Percentiles rank a stretch among this genome's conserved stretches.
Conservation (phyloP, 2,888 invertebrate species). For the Cryptosula pallasiana region DNA sequence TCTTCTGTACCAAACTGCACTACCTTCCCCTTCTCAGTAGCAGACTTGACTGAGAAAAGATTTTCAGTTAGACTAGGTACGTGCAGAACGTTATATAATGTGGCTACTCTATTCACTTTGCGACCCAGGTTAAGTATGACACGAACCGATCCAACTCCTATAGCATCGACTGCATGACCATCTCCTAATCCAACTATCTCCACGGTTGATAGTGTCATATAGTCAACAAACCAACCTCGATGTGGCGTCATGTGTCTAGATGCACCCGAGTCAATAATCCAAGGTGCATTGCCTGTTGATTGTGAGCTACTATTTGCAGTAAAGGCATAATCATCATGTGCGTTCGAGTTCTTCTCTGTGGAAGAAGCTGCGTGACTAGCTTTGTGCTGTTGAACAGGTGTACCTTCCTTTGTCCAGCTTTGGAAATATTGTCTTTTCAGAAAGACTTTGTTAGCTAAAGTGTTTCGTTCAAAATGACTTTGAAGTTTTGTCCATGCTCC, state of each 20-base stretch:
- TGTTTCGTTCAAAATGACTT: too few species aligned
- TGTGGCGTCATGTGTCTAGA: slow-evolving; percentile 21
- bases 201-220: neutral
- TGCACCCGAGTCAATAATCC: slow-evolving; percentile 25
- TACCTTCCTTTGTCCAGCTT: too few species aligned
- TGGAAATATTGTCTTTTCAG: too few species aligned
- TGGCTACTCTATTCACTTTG: neutral
- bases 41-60: neutral
- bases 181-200: neutral
- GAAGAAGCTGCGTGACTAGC: too few species aligned
- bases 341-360: too few species aligned
- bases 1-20: neutral
- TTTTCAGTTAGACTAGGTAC: neutral
- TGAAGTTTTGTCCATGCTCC: too few species aligned
- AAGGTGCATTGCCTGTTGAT: neutral
- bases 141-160: neutral
- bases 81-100: neutral
- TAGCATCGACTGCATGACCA: slow-evolving; percentile 2
- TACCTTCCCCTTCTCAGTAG: neutral
- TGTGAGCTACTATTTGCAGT: neutral
- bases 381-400: too few species aligned
- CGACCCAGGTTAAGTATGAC: neutral
- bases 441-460: too few species aligned
- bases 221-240: neutral
- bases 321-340: neutral